Conservation (phyloP, 2,797 vertebrate species). For the Lophius americanus region DNA sequence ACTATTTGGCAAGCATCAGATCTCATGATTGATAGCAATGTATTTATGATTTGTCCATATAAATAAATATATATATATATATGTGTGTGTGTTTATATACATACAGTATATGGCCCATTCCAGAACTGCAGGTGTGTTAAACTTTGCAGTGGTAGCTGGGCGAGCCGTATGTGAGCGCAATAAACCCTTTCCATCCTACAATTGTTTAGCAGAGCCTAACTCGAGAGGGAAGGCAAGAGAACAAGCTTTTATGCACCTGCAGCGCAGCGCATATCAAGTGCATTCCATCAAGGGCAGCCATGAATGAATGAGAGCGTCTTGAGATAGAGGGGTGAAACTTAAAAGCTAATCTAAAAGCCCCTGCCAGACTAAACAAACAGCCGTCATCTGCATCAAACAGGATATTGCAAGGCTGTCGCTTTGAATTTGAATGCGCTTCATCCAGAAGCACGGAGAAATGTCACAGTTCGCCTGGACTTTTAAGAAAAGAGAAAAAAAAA, state of each 20-base stretch:
- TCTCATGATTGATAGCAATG: too few relatives aligned
- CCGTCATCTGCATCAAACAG: not conserved
- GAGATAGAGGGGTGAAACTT: constrained; percentile 20
- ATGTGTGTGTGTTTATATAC: too few relatives aligned
- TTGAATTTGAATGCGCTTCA: not conserved
- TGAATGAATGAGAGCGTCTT: constrained; percentile 20
- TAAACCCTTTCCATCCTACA: not conserved
- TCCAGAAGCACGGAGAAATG: constrained; percentile 9
- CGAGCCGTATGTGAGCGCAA: not conserved
- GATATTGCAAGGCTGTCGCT: not conserved
- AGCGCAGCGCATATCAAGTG: constrained; percentile 36
- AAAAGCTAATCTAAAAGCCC: constrained; percentile 13
- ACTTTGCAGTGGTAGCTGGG: too few relatives aligned
- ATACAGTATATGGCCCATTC: too few relatives aligned
- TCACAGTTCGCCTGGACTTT: not conserved
- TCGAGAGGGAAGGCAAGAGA: constrained; percentile 3
- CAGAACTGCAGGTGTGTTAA: too few relatives aligned
- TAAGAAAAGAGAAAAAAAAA: not conserved
- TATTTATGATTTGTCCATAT: too few relatives aligned
- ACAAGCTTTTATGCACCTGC: constrained; percentile 34
- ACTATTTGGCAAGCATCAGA: too few relatives aligned
- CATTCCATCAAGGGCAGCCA: constrained; percentile 34
- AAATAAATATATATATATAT: too few relatives aligned
- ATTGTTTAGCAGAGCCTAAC: constrained; percentile 4
- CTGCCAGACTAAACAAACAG: constrained; percentile 20